Conservation (phyloP, 2,888 invertebrate genomes). For the Abrostola tripartita region DNA sequence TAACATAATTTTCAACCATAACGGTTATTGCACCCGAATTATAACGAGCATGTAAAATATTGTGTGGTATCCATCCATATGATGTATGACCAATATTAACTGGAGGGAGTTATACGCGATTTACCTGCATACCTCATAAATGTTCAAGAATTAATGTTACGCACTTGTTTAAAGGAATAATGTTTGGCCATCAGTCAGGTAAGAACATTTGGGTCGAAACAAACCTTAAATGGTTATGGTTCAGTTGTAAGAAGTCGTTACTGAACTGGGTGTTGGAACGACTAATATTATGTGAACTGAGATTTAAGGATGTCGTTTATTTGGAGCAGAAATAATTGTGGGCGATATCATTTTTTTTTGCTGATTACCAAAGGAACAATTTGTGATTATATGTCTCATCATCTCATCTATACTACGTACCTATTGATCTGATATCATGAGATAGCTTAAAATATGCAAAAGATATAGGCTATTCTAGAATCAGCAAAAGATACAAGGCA, state of each 20-base stretch:
- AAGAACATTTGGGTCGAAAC: conserved; percentile 23
- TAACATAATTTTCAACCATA: conserved; percentile 60
- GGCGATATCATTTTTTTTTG: too few species aligned
- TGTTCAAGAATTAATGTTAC: conserved; percentile 35
- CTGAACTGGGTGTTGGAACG: background rate
- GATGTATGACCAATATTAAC: conserved; percentile 66
- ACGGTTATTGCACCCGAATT: conserved; percentile 66
- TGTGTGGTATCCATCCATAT: conserved; percentile 55
- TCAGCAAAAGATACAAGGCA: too few species aligned
- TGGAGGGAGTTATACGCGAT: conserved; percentile 39
- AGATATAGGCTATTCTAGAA: too few species aligned
- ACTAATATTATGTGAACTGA: background rate
- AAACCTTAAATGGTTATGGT: conserved; percentile 7
- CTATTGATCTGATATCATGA: too few species aligned
- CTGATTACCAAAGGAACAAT: too few species aligned
- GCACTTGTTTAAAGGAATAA: conserved; percentile 45
- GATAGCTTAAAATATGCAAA: too few species aligned
- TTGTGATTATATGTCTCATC: too few species aligned
- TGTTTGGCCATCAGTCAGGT: conserved; percentile 37
- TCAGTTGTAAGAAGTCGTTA: conserved; percentile 9
- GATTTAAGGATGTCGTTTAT: background rate
- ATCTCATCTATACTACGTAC: too few species aligned
- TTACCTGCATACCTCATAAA: conserved; percentile 35
- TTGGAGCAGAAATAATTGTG: background rate
- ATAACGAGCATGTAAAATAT: conserved; percentile 72